Percentiles rank a stretch among this genome's conserved stretches.
phyloP scores from a whole-genome alignment of 2,888 invertebrate species.

The Eupithecia dodoneata region DNA sequence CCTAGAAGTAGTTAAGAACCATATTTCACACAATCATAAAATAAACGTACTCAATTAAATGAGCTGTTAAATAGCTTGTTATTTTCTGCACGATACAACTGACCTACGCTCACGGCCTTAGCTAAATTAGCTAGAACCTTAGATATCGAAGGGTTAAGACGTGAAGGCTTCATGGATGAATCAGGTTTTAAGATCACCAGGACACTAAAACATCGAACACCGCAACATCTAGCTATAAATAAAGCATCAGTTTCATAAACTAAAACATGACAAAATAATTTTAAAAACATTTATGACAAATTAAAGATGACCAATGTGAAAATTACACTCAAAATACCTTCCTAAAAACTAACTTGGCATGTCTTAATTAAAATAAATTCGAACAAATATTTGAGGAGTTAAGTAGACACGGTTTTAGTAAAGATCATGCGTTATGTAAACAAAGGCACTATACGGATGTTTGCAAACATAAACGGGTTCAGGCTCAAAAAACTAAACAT shows the following conservation, averaged over 20 bases:
- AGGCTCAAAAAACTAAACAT: conserved; percentile 24
- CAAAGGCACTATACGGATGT: conserved; percentile 41
- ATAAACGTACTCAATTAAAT: conserved; percentile 2
- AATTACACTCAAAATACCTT: not conserved
- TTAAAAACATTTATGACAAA: not conserved
- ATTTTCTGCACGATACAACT: conserved; percentile 29
- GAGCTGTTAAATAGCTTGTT: conserved; percentile 12
- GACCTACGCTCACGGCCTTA: conserved; percentile 21
- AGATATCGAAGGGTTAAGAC: conserved; percentile 1
- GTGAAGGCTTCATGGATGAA: not conserved
- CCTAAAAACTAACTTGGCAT: not conserved
- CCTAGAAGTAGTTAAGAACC: conserved; percentile 6
- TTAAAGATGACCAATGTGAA: not conserved
- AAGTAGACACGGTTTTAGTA: conserved; percentile 10
- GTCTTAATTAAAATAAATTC: conserved; percentile 8
- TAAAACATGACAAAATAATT: not conserved
- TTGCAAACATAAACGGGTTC: conserved; percentile 37
- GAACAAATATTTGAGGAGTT: conserved; percentile 9
- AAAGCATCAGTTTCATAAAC: not conserved
- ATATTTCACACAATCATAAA: conserved; percentile 6
- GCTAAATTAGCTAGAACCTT: not conserved
- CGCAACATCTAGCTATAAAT: conserved; percentile 6
- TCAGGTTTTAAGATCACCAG: not conserved
- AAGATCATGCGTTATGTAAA: conserved; percentile 31
- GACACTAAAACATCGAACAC: not conserved